Base-by-base conservation (phyloP, 1,140 invertebrate genomes). In the Cydia pomonella region DNA sequence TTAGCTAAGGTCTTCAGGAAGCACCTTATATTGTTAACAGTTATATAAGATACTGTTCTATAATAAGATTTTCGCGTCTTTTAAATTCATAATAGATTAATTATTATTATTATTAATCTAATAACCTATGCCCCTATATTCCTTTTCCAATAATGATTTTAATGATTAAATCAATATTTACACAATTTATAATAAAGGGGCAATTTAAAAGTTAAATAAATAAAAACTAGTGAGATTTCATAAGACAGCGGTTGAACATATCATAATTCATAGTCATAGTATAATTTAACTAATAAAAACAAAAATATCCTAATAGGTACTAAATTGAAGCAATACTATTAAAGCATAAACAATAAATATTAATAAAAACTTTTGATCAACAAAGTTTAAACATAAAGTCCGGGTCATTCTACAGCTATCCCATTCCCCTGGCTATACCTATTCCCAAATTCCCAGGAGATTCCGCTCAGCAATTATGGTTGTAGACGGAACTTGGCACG, bases 91-190 rank as follows among this genome's bases (percentile, higher is more conserved):
- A 44, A 44, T 13, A 6, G 6, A 33, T 33, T 3, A 12, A 59
- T 23, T 23, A 23, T 23, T 21, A 23, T 7, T 59, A 0, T 21
- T 63, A 63, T 38, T 69, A 18, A 0, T 69, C 2, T 18, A 12
- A n/a, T 33, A 69, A 69, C n/a, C 64, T 69, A 69, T 69, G 64
- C 64, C 64, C 64, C 64, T 33, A 69, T 18, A 69, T 69, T 69
- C 29, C 33, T 10, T 33, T 69, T 69, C 10, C 1, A n/a, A 18
- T 69, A 33, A 69, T 69, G 64, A 69, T 69, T 33, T 33, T 69
- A 33, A 69, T 69, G 64, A 69, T 3, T 10, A 69, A 69, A 66
- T 66, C 63, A 29, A 69, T 33, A 38, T 69, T 7, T 10, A 38
- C 29, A 50, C 50, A 47, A 38, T 10, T 10, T 10, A 18, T 38